Evolutionary conservation across 2,797 vertebrate species (phyloP).

Genomic region (Smutsia temminckii): DNA sequence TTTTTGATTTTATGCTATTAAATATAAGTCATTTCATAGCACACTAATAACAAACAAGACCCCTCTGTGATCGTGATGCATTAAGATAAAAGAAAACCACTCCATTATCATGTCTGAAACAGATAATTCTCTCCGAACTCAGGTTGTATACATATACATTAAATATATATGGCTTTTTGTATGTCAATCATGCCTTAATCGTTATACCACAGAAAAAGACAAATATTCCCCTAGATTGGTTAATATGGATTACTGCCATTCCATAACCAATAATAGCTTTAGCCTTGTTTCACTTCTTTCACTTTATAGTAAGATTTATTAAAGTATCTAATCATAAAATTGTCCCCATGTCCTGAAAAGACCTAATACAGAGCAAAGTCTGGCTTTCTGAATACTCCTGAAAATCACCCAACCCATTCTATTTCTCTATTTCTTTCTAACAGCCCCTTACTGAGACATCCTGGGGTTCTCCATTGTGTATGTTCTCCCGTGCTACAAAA

Average conservation of each 20-base stretch:
- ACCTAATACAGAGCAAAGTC: not conserved
- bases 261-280: not conserved
- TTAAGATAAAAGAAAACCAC: not conserved
- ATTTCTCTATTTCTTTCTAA: not conserved
- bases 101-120: not conserved
- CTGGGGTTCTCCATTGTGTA: accelerated
- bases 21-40: not conserved
- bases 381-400: not conserved
- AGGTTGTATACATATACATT: not conserved
- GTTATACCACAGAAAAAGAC: not conserved
- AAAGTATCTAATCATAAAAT: not conserved
- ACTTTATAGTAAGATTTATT: not conserved
- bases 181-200: not conserved
- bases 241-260: not conserved
- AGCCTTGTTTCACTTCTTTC: not conserved
- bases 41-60: not conserved
- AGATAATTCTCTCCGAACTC: not conserved
- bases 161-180: not conserved
- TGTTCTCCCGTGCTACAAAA: not conserved
- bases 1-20: not conserved
- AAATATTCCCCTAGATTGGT: not conserved
- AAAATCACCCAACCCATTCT: not conserved
- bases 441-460: not conserved
- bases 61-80: not conserved
- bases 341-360: not conserved